Evolutionary conservation across 2,888 invertebrate genomes (phyloP).

Genomic region (Merodon equestris): DNA sequence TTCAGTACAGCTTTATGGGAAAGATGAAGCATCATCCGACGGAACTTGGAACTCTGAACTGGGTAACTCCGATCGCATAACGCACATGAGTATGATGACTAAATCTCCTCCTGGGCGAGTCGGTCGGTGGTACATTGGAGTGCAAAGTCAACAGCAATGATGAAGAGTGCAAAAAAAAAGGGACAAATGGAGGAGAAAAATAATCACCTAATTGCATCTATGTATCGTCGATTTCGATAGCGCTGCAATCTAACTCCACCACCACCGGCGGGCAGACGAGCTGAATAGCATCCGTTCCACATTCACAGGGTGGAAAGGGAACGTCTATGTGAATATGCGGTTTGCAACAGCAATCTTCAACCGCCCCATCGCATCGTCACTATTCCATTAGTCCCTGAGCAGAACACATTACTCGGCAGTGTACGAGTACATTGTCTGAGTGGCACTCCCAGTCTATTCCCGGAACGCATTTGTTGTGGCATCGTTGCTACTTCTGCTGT

Average conservation of each 20-base stretch:
- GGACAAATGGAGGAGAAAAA: slow-evolving; percentile 20
- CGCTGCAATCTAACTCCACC: neutral
- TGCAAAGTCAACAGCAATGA: slow-evolving; percentile 34
- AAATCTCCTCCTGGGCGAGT: neutral
- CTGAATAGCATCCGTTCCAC: slow-evolving; percentile 17
- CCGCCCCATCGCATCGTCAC: slow-evolving; percentile 16
- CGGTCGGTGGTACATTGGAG: neutral
- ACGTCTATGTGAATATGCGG: slow-evolving; percentile 7
- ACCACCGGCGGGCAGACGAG: neutral
- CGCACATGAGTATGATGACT: slow-evolving; percentile 14
- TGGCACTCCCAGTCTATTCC: slow-evolving; percentile 23
- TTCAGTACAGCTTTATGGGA: too few species aligned
- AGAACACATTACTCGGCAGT: slow-evolving; percentile 19
- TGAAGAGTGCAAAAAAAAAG: slow-evolving; percentile 6
- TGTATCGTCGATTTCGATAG: neutral
- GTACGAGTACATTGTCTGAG: slow-evolving; percentile 1
- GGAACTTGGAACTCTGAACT: too few species aligned
- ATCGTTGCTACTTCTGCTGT: neutral
- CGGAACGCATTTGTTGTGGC: slow-evolving; percentile 9
- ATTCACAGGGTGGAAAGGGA: neutral
- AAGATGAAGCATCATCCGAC: too few species aligned
- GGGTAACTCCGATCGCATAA: neutral
- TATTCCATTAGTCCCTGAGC: slow-evolving; percentile 9
- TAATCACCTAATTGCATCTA: slow-evolving; percentile 37
- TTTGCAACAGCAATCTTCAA: slow-evolving; percentile 12